phyloP scores from a whole-genome alignment of 2,113 vertebrate genomes.

The Redunca redunca region DNA sequence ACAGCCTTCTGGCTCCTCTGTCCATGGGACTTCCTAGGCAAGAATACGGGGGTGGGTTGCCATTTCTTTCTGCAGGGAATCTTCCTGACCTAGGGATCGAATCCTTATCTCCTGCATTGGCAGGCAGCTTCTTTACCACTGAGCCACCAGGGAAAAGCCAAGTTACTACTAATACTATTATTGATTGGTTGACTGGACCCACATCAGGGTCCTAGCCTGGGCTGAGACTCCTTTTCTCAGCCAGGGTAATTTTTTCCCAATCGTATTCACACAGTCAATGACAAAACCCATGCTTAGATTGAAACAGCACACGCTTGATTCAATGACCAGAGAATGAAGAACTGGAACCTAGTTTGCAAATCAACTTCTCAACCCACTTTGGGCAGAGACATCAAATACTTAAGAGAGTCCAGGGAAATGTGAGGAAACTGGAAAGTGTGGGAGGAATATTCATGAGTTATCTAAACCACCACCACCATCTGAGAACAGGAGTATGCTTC shows the following conservation, averaged over 20 bases:
- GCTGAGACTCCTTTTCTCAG: not conserved
- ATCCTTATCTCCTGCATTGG: not conserved
- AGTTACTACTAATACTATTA: not conserved
- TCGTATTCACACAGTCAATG: not conserved
- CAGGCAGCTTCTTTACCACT: not conserved
- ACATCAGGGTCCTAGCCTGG: rapidly evolving
- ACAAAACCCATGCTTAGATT: not conserved
- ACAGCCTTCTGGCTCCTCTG: not conserved
- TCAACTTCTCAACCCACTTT: not conserved
- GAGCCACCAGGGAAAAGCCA: not conserved
- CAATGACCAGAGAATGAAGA: not conserved
- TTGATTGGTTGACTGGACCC: no score
- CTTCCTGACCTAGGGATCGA: not conserved
- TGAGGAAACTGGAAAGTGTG: not conserved
- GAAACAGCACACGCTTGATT: not conserved
- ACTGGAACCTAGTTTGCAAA: not conserved
- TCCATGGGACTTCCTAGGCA: not conserved
- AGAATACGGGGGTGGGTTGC: not conserved
- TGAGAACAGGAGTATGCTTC: not conserved
- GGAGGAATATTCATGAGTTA: not conserved
- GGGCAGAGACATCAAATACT: not conserved
- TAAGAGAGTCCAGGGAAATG: not conserved
- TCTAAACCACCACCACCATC: not conserved
- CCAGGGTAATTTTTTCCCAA: not conserved
- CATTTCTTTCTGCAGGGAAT: not conserved